Evolutionary conservation across 1,140 invertebrate species (phyloP).

Genomic region (Atta texana): DNA sequence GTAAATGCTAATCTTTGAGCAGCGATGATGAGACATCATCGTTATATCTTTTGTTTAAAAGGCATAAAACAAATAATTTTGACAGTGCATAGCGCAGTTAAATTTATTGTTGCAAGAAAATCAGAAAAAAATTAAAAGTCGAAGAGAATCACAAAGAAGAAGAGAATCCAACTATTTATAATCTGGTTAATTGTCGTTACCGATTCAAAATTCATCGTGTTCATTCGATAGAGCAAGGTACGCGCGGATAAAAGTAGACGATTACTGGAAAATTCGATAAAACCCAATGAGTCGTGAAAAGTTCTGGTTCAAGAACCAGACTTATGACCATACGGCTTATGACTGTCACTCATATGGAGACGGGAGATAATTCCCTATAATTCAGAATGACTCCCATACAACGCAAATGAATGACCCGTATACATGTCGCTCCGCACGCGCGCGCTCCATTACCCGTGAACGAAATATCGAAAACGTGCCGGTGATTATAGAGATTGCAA

Average conservation of each 20-base stretch:
- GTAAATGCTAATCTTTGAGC: conserved; percentile 32
- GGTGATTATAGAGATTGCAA: conserved; percentile 31
- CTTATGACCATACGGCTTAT: conserved; percentile 9
- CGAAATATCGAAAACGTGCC: conserved; percentile 36
- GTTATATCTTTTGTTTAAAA: not conserved
- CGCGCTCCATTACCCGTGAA: not conserved
- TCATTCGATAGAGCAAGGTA: not conserved
- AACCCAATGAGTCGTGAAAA: conserved; percentile 40
- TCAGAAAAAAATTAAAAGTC: not conserved
- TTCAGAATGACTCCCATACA: conserved; percentile 21
- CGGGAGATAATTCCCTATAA: conserved; percentile 49
- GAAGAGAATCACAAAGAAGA: not conserved
- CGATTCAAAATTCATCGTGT: not conserved
- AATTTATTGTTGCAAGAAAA: not conserved
- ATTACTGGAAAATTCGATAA: conserved; percentile 33
- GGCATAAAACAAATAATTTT: conserved; percentile 16
- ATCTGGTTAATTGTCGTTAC: not conserved
- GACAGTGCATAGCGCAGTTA: not conserved
- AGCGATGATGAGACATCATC: conserved; percentile 11
- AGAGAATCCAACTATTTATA: not conserved
- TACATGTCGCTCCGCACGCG: conserved; percentile 2
- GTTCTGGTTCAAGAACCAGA: not conserved
- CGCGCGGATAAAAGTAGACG: conserved; percentile 56
- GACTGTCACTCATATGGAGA: conserved; percentile 4
- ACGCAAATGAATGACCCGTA: conserved; percentile 21